Conservation (phyloP, 2,888 invertebrate species). For the Acrobasis consociella region DNA sequence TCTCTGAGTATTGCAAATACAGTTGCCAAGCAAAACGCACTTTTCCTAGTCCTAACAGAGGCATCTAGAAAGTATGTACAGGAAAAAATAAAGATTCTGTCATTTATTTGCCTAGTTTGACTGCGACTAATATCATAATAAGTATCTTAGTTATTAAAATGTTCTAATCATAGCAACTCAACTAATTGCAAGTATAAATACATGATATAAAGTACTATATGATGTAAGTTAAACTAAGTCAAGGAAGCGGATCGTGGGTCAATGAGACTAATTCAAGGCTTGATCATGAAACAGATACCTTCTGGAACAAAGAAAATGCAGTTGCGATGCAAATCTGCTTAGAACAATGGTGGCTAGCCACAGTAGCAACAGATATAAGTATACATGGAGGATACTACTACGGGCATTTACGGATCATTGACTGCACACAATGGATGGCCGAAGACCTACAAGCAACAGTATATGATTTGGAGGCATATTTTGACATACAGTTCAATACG, state of each 20-base stretch:
- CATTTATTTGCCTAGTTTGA: too few species aligned
- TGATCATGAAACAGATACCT: background rate
- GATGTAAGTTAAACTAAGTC: background rate
- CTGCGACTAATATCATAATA: too few species aligned
- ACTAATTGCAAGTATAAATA: too few species aligned
- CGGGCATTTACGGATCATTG: conserved; percentile 47
- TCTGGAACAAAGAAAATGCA: conserved; percentile 12
- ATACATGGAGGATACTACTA: conserved; percentile 26
- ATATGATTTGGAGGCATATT: conserved; percentile 1
- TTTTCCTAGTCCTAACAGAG: too few species aligned
- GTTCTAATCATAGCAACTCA: too few species aligned
- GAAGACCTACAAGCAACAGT: conserved; percentile 13
- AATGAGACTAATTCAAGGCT: background rate
- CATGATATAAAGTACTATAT: too few species aligned
- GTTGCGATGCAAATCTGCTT: background rate
- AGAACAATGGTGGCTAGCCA: conserved; percentile 36
- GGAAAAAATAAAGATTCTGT: too few species aligned
- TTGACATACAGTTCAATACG: background rate
- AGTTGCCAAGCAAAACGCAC: too few species aligned
- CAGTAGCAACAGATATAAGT: conserved; percentile 30
- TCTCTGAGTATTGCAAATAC: too few species aligned
- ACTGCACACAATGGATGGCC: conserved; percentile 44
- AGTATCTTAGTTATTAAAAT: too few species aligned
- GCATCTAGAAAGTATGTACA: too few species aligned
- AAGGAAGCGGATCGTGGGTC: background rate